Base-by-base conservation (phyloP, 2,797 vertebrate species). In the Steatocranus sp. region DNA sequence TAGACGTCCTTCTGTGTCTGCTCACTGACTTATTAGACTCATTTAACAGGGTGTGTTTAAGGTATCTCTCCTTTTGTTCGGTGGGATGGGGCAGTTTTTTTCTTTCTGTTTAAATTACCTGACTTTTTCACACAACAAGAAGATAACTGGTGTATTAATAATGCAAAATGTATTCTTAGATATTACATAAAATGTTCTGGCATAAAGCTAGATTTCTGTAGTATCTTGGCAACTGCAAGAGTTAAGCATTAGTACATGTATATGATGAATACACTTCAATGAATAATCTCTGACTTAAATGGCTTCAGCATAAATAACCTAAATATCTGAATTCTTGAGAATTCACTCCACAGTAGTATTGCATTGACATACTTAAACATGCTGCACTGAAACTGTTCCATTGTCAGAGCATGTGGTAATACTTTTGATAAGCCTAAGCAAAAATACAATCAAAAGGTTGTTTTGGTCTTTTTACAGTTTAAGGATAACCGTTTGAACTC, bases 71-170 rank as follows among this genome's bases (percentile, higher is more conserved):
- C 23, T 46, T 41, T 68, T 70, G 23, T 27, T 70, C 1, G 0
- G 17, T 43, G 9, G 23, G 8, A 27, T 27, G 15, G 6, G 0
- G 6, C 66, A 18, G 41, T 27, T 5, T 30, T 61, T 41, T 43
- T 25, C 7, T 25, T 41, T 20, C 8, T 50, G 10, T 20, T 20
- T 25, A 43, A 11, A 70, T 41, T 36, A 68, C 8, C 63, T 2
- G 20, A 25, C 36, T n/a, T 48, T 73, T 10, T 18, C 66, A 48
- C 15, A 30, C 1, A 73, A 11, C 15, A 30, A 15, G 23, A 30
- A 48, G 2, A 2, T 18, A 73, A 48, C 41, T 8, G 0, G 41
- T 27, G 15, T 46, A 11, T 0, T 2, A 70, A 46, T 14, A 25
- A 25, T 25, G 66, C 18, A 46, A 46, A 30, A 70, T 0, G 15